These are phyloP conservation scores for Palythoa caribaeorum DNA, from an alignment of 92 coral and sea anemone genomes.

Conservation along the genomic window DNA sequence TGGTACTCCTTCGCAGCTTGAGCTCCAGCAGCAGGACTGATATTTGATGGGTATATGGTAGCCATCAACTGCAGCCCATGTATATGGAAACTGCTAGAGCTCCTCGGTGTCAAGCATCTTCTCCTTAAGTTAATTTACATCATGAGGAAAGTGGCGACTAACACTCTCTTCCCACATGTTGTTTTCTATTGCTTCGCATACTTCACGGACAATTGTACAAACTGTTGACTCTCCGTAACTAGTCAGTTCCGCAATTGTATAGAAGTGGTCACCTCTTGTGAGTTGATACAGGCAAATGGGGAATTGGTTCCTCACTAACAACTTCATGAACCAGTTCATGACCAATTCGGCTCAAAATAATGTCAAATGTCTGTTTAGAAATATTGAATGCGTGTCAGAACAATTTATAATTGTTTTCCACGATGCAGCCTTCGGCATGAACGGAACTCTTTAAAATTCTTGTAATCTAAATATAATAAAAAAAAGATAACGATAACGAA, in stretches of 20 bases:
- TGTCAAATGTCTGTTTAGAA: too few relatives aligned
- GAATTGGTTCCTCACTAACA: too few relatives aligned
- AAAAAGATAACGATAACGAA: not conserved
- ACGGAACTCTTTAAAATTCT: not conserved
- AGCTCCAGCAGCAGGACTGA: constrained; percentile 34
- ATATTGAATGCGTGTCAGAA: too few relatives aligned
- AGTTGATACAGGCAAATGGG: constrained; percentile 33
- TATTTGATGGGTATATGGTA: constrained; percentile 49
- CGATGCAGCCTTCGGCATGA: too few relatives aligned
- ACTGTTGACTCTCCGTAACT: constrained; percentile 44
- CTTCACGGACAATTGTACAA: constrained; percentile 39
- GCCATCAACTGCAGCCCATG: constrained; percentile 41
- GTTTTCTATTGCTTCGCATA: constrained; percentile 22
- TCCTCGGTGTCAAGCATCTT: constrained; percentile 48
- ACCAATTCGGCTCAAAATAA: too few relatives aligned
- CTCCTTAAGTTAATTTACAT: constrained; percentile 13
- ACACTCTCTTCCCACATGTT: constrained; percentile 28
- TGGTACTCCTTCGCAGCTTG: constrained; percentile 50
- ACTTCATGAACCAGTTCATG: too few relatives aligned
- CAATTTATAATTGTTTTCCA: too few relatives aligned
- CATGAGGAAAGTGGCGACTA: constrained; percentile 22
- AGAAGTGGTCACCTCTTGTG: constrained; percentile 51
- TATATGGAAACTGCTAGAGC: constrained; percentile 50
- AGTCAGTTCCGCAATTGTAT: constrained; percentile 54
- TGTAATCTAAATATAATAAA: not conserved